Evolutionary conservation across 2,888 invertebrate species (phyloP), one percentile per base, ranked within the genome.

Genomic region (Ennomos fuscantarius): DNA sequence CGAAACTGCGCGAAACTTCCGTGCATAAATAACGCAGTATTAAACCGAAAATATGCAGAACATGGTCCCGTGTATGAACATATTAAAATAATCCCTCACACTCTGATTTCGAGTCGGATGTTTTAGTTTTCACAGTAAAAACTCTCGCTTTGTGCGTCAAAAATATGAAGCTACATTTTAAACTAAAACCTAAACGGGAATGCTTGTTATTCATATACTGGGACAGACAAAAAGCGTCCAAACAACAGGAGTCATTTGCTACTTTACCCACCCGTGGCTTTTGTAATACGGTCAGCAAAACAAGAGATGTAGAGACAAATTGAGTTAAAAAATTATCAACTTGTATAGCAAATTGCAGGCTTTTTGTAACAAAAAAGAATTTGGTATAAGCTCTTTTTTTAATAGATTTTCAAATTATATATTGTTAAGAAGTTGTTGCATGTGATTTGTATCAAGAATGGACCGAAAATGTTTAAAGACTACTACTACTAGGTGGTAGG

Each of bases 171-270:
- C 43, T 55, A 41, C 55, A 55, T 55, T 58, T 51, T 35, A 12
- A 40, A 44, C 50, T 54, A 47, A 51, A 55, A 59, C 49, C 46
- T 69, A 61, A 34, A 42, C 62, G 49, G 42, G 39, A 61, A 58
- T 49, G 55, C 55, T 66, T 63, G 60, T 62, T 60, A 59, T 51
- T 52, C 47, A 41, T 53, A 49, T 49, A 52, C 61, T 46, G 62
- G 59, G 59, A 64, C 52, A 40, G 54, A 46, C 67, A 81, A 62
- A 82, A 81, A 80, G 72, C 62, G 57, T 55, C 52, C 44, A 40
- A 50, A 68, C 71, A 76, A 81, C 79, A 82, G 79, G 74, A 78
- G 79, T 81, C 82, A 81, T 84, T 82, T 78, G 70, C 74, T 72
- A 67, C 67, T 69, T 69, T 66, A 57, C 72, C 69, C 69, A 62